Percentiles rank a stretch among this genome's conserved stretches.
These are phyloP conservation scores for Chondrilla cf. caribensis DNA, from an alignment of 37 sponge, comb jelly and placozoan species.

Conservation along the genomic window DNA sequence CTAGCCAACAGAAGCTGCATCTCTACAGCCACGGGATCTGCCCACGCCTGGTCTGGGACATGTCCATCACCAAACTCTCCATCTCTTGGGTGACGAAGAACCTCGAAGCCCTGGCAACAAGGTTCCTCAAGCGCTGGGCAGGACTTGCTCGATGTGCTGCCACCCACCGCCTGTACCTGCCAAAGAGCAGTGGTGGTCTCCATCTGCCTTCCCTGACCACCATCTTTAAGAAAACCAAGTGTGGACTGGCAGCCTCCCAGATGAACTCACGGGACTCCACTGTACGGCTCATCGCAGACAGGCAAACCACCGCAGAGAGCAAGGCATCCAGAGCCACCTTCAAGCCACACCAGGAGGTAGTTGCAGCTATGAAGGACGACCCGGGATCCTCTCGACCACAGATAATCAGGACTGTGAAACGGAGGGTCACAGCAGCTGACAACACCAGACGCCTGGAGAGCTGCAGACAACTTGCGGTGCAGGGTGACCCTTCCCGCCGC, in stretches of 20 bases:
- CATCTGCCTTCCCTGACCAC: not conserved
- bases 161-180: constrained; percentile 16
- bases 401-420: not conserved
- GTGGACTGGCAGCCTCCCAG: not conserved
- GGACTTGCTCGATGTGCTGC: constrained; percentile 16
- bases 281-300: not conserved
- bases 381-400: constrained; percentile 5
- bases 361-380: not conserved
- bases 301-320: not conserved
- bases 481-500: not conserved
- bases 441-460: not conserved
- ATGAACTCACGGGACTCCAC: constrained; percentile 10
- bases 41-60: constrained; percentile 28
- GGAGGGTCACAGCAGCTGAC: not conserved
- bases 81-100: constrained; percentile 11
- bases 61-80: constrained; percentile 15
- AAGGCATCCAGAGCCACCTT: not conserved
- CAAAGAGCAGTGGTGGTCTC: constrained; percentile 19
- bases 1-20: constrained; percentile 26
- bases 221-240: constrained; percentile 19
- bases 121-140: constrained; percentile 33
- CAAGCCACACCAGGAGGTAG: constrained; percentile 12
- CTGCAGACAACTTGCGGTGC: not conserved
- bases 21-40: constrained; percentile 28
- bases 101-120: constrained; percentile 21